These are phyloP conservation scores for Decapterus maruadsi DNA, from an alignment of 2,797 vertebrate species.

Conservation along the genomic window DNA sequence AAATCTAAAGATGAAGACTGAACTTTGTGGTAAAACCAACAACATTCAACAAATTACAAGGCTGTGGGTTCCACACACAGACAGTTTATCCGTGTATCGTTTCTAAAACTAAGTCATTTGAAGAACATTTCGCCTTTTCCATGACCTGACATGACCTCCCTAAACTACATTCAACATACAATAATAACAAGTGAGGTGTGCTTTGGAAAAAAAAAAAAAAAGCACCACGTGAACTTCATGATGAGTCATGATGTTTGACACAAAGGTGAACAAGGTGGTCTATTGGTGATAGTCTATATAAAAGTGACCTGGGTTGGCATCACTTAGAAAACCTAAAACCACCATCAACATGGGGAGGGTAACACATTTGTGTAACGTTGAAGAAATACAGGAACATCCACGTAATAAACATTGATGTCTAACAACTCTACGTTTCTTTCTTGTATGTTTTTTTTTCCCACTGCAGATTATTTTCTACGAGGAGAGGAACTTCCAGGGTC, in stretches of 20 bases:
- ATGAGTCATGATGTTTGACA: constrained; percentile 77
- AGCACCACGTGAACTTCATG: constrained; percentile 65
- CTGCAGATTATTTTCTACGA: constrained; percentile 80
- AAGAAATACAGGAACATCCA: neutral
- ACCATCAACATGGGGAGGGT: constrained; percentile 76
- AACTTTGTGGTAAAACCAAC: neutral
- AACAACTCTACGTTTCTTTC: too few species aligned
- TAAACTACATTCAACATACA: constrained; percentile 47
- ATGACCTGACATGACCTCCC: constrained; percentile 40
- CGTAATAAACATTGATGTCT: too few species aligned
- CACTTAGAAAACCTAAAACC: constrained; percentile 26
- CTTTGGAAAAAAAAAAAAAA: constrained; percentile 58
- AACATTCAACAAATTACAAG: neutral
- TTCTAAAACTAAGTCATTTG: neutral
- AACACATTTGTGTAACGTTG: constrained; percentile 21
- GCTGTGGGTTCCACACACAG: neutral
- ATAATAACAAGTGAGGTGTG: constrained; percentile 59
- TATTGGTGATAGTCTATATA: constrained; percentile 61
- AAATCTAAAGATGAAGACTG: neutral
- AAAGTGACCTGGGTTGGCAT: constrained; percentile 48
- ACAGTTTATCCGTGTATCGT: neutral
- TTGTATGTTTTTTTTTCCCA: neutral
- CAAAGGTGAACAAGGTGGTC: constrained; percentile 67
- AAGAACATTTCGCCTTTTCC: neutral
- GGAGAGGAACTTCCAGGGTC: constrained; percentile 83